Percentiles rank a stretch among this genome's conserved stretches.
phyloP scores from a whole-genome alignment of 1,140 invertebrate genomes.

The Samia ricini region DNA sequence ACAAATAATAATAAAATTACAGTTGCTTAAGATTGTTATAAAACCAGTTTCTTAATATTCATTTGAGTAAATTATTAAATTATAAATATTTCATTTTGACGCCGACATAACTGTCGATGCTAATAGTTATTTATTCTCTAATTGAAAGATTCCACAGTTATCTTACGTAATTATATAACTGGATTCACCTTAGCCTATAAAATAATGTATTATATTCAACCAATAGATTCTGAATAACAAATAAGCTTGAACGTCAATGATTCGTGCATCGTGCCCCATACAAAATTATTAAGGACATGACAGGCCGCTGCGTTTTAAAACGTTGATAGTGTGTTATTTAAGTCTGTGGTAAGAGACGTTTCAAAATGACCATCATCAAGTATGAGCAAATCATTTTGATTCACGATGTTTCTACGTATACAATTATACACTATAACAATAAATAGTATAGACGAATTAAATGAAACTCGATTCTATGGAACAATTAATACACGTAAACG shows the following conservation, averaged over 20 bases:
- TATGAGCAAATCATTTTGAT: conserved; percentile 18
- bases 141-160: background rate
- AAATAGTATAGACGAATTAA: background rate
- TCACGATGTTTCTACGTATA: conserved; percentile 14
- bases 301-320: background rate
- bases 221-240: background rate
- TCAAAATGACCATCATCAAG: conserved; percentile 17
- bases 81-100: background rate
- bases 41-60: no score
- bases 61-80: no score
- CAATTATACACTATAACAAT: conserved; percentile 22
- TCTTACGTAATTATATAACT: background rate
- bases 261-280: background rate
- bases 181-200: background rate
- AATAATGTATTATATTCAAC: background rate
- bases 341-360: conserved; percentile 1
- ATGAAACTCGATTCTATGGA: background rate
- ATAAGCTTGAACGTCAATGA: background rate
- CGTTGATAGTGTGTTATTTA: background rate
- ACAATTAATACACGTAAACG: background rate
- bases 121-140: background rate
- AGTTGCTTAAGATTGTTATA: background rate
- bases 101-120: background rate
- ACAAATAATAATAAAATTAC: background rate
- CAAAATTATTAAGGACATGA: background rate